Percentiles rank a stretch among this genome's conserved stretches.
Conservation (phyloP, 2,888 invertebrate species). For the Drosophila vallismaia region DNA sequence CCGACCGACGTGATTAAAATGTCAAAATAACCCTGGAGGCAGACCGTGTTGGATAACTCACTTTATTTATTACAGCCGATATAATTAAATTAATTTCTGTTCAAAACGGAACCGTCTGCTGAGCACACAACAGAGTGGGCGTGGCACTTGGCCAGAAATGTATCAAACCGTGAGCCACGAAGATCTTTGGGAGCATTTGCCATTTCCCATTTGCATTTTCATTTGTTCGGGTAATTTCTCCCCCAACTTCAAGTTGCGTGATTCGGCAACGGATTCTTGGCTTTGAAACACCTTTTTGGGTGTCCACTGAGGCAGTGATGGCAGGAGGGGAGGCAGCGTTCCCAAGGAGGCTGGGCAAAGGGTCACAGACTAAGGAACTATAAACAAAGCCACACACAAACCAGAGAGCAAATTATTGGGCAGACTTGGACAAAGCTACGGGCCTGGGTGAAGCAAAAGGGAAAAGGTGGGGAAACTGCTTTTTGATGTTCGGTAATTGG, state of each 20-base stretch:
- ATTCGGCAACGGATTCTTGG: slow-evolving; percentile 67
- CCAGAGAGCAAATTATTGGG: slow-evolving; percentile 69
- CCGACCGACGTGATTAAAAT: slow-evolving; percentile 70
- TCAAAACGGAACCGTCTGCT: slow-evolving; percentile 15
- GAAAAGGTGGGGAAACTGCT: slow-evolving; percentile 64
- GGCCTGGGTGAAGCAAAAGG: slow-evolving; percentile 9
- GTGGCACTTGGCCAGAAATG: slow-evolving; percentile 56
- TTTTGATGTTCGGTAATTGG: slow-evolving; percentile 78
- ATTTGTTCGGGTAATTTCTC: slow-evolving; percentile 25
- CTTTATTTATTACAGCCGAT: slow-evolving; percentile 68
- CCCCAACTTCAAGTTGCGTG: slow-evolving; percentile 62
- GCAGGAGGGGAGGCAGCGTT: slow-evolving; percentile 3
- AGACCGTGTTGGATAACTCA: slow-evolving; percentile 53
- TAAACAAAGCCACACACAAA: slow-evolving; percentile 73
- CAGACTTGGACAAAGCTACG: slow-evolving; percentile 51
- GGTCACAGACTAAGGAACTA: slow-evolving; percentile 47
- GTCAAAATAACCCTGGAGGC: slow-evolving; percentile 54
- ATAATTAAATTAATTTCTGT: slow-evolving; percentile 72
- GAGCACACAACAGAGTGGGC: slow-evolving; percentile 32
- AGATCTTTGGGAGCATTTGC: slow-evolving; percentile 50
- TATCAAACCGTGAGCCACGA: slow-evolving; percentile 68
- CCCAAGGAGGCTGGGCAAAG: slow-evolving; percentile 12
- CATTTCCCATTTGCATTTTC: slow-evolving; percentile 56
- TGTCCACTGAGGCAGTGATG: slow-evolving; percentile 45
- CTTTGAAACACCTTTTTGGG: slow-evolving; percentile 77